Conservation (phyloP, 2,888 invertebrate genomes). For the Tipula unca region DNA sequence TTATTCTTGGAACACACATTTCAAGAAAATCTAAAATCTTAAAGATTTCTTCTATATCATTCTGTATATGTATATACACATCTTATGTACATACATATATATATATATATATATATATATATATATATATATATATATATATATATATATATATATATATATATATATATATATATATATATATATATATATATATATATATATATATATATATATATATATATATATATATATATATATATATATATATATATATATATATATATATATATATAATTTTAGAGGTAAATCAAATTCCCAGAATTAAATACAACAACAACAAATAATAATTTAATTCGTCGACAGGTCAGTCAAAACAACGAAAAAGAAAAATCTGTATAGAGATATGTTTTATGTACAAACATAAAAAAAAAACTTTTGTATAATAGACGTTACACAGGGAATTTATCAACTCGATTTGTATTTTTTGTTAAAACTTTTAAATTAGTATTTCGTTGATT, state of each 20-base stretch:
- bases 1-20: neutral
- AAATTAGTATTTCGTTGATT: neutral
- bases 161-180: no score
- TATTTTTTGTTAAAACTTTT: neutral
- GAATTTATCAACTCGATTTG: neutral
- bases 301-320: neutral
- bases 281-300: neutral
- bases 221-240: no score
- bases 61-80: neutral
- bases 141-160: no score
- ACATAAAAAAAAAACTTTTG: neutral
- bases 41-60: neutral
- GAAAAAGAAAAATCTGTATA: neutral
- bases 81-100: neutral
- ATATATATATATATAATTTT: neutral
- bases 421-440: neutral
- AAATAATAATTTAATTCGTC: neutral
- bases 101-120: no score
- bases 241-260: no score
- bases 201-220: no score
- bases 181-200: no score
- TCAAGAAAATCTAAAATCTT: neutral
- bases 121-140: no score
- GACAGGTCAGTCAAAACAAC: slow-evolving; percentile 8
- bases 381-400: neutral